Conservation (phyloP, 2,888 invertebrate species). For the Ophion slaviceki region DNA sequence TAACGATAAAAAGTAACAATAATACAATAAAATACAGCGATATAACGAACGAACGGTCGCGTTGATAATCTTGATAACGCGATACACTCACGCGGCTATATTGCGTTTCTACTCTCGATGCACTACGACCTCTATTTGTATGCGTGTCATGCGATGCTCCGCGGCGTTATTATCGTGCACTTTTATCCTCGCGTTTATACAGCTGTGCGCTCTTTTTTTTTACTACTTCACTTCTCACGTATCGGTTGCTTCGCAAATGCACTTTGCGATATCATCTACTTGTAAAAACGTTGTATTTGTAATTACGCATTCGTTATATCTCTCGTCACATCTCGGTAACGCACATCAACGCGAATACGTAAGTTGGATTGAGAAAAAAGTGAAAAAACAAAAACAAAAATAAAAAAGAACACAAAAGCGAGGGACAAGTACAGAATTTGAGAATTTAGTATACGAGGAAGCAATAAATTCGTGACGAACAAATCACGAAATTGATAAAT, state of each 20-base stretch:
- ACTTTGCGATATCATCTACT: slow-evolving; percentile 17
- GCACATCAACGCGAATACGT: slow-evolving; percentile 5
- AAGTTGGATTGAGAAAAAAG: not conserved
- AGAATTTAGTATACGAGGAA: no score
- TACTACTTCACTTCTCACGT: not conserved
- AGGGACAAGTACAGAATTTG: not conserved
- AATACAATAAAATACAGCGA: slow-evolving; percentile 15
- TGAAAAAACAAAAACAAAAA: not conserved
- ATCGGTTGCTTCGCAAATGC: slow-evolving; percentile 7
- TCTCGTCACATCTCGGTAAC: slow-evolving; percentile 8
- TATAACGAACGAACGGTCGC: slow-evolving; percentile 4
- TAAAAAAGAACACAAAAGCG: not conserved
- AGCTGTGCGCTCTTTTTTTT: not conserved
- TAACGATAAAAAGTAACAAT: slow-evolving; percentile 1
- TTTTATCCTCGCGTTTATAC: slow-evolving; percentile 4
- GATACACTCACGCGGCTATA: not conserved
- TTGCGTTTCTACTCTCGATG: slow-evolving; percentile 32
- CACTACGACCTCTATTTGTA: slow-evolving; percentile 42
- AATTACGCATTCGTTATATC: not conserved
- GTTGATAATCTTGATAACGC: slow-evolving; percentile 10
- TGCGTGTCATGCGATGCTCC: slow-evolving; percentile 58
- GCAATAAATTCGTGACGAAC: no score
- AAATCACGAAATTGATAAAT: no score
- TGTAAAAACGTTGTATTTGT: not conserved
- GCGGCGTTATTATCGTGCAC: slow-evolving; percentile 49